These are phyloP conservation scores for Galeopterus variegatus DNA, from an alignment of 2,113 vertebrate genomes.

Conservation along the genomic window DNA sequence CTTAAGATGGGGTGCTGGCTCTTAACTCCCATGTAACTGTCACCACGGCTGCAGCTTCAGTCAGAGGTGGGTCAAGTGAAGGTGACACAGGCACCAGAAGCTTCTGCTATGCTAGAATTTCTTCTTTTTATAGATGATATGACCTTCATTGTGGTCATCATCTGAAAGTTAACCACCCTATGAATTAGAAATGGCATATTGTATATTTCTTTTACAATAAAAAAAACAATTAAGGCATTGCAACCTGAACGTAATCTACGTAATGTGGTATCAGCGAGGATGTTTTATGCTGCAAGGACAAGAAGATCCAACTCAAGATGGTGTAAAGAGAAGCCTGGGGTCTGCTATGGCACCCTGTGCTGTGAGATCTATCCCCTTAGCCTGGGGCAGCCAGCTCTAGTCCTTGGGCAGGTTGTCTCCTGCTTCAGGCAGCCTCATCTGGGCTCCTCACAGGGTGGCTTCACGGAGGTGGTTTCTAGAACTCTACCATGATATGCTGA, in stretches of 20 bases:
- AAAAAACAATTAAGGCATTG: constrained; percentile 45
- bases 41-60: not conserved
- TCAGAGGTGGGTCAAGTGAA: not conserved
- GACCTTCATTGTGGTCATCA: not conserved
- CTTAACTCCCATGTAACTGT: not conserved
- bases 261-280: not conserved
- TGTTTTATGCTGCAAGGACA: not conserved
- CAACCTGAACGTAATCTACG: not conserved
- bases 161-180: not conserved
- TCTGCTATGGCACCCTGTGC: not conserved
- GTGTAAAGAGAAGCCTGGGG: not conserved
- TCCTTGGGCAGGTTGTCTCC: not conserved
- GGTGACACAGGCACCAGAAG: not conserved
- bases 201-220: not conserved
- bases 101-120: not conserved
- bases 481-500: not conserved
- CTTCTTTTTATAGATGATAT: not conserved
- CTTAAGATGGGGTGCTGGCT: not conserved
- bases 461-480: not conserved
- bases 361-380: not conserved
- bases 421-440: not conserved
- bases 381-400: no score
- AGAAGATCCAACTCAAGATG: not conserved
- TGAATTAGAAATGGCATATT: not conserved
- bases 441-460: not conserved